Base-by-base conservation (phyloP, 2,797 vertebrate species). In the Amblyopsis hoosieri region DNA sequence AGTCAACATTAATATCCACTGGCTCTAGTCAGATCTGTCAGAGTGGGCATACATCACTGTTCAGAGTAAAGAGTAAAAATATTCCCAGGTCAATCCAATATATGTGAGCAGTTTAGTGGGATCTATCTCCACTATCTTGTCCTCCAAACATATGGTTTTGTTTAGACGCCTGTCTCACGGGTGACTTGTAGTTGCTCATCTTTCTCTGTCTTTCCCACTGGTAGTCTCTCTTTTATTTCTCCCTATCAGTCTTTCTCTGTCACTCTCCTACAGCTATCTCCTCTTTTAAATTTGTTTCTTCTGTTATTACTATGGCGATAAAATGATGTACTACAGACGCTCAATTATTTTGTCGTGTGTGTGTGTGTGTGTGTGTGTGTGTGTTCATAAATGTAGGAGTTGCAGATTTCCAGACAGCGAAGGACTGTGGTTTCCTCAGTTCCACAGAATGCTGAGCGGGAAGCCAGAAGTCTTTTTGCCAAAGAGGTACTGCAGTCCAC, bases 381-480 rank as follows among this genome's bases (percentile, higher is more conserved):
- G 13, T 0, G 19, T 48, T 52, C 68, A 45, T 64, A 57, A 23
- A 0, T 69, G 56, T 84, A 98, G 97, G 94, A 96, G 79, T 94
- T 94, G 0, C 93, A 94, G 68, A 92, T 97, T 3, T 56, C 87
- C 48, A 93, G 94, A 2, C 96, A 97, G 67, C 94, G 92, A 62
- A 95, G 97, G 82, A 98, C 97, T 0, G 71, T 95, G 1, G 87
- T 93, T 76, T 93, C 94, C 0, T 94, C 95, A 0, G 96, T 99
- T 60, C 97, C 97, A 66, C 95, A 96, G 80, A 96, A 98, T 48
- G 96, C 96, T 2, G 93, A 94, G 62, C 92, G 89, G 62, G 95
- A 95, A 84, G 97, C 97, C 67, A 94, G 93, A 85, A 96, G 94
- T 75, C 92, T 99, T 66, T 97, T 99, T 65, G 95, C 96, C 80